Base-by-base conservation (phyloP, 2,888 invertebrate genomes). In the Ectropis crepuscularia region DNA sequence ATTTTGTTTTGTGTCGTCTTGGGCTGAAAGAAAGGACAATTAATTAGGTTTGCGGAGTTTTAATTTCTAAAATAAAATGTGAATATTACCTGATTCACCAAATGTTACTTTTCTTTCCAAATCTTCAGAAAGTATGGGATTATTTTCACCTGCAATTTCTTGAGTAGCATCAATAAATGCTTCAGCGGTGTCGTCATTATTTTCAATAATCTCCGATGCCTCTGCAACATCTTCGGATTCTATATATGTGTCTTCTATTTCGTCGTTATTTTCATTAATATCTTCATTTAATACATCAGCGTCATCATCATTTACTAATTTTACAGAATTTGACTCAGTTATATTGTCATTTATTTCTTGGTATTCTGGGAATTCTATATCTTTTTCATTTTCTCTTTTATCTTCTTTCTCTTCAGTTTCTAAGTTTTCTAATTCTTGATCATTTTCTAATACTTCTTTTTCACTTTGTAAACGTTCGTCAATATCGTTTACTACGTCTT, bases 41-140 rank as follows among this genome's bases (percentile, higher is more conserved):
- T 28, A 2, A 28, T 28, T 28, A 28, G 16, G 16, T 28, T 28
- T 28, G 16, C 16, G 16, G 16, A 28, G 16, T 28, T 28, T 28
- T 28, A 28, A 28, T 28, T 28, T 28, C 16, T 28, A 28, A 28
- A 28, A 28, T 28, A 28, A 28, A 28, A 28, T 28, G 16, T 41
- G 11, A 47, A 36, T 46, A 57, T 55, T 53, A 63, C 57, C 53
- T n/a, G 11, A 46, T 1, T 48, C 38, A 10, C 39, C 48, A n/a
- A 64, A 64, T 51, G 36, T 60, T 41, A 64, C 64, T 57, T 60
- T 63, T 57, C 47, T 60, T 57, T 55, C 38, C 9, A 28, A 38
- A 12, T 64, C 51, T 53, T 45, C 54, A 50, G 45, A 12, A 41
- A 6, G 45, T 48, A 45, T 11, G n/a, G n/a, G n/a, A 43, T 42